These are phyloP conservation scores for Drosophila mimica DNA, from an alignment of 2,888 invertebrate species.

Conservation along the genomic window DNA sequence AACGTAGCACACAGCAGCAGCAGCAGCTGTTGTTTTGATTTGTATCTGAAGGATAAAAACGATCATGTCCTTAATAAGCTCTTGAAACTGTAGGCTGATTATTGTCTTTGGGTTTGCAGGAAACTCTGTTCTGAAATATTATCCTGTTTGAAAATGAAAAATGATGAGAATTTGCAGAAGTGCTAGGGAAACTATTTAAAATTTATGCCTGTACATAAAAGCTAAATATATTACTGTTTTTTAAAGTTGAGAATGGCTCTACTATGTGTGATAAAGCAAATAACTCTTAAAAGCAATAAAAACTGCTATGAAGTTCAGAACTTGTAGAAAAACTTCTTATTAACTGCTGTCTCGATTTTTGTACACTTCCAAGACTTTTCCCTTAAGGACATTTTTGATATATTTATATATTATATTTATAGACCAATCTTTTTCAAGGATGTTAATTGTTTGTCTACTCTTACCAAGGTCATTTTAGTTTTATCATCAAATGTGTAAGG, in stretches of 20 bases:
- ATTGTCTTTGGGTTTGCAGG: not conserved
- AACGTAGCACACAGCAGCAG: conserved; percentile 23
- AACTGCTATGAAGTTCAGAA: not conserved
- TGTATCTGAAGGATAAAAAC: conserved; percentile 20
- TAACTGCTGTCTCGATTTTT: not conserved
- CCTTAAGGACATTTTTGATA: not conserved
- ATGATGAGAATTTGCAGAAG: not conserved
- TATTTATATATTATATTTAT: not conserved
- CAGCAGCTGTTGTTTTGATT: conserved; percentile 41
- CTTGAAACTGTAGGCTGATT: not conserved
- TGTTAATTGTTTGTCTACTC: not conserved
- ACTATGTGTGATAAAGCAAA: not conserved
- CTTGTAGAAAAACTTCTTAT: not conserved
- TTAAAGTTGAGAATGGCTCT: not conserved
- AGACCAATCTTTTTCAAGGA: too few relatives aligned
- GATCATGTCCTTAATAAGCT: conserved; percentile 22
- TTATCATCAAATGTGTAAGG: not conserved
- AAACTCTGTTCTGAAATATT: not conserved
- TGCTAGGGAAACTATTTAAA: not conserved
- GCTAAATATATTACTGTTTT: not conserved
- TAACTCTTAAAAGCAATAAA: not conserved
- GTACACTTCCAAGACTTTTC: not conserved
- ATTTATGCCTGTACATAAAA: not conserved
- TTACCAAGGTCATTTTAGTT: not conserved
- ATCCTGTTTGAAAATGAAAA: not conserved